A percentile compares a stretch with the other conserved stretches of the same genome.
Evolutionary conservation across 2,113 vertebrate species (phyloP).

Genomic region (Bufo gargarizans): DNA sequence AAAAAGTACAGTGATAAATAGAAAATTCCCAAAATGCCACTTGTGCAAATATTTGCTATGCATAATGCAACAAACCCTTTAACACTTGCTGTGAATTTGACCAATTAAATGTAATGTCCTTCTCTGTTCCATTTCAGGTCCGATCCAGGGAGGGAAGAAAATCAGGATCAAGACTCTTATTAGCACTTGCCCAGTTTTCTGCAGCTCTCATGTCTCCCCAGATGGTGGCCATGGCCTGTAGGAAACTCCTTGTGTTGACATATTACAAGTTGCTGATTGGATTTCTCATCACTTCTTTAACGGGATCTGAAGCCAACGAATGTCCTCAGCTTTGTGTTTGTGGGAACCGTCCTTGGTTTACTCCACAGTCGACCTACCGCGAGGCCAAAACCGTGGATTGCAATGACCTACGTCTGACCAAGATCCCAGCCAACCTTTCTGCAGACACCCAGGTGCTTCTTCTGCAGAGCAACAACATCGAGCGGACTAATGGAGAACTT

Average conservation of each 20-base stretch:
- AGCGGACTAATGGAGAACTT: slow-evolving; percentile 86
- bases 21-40: too few species aligned
- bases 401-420: slow-evolving; percentile 94
- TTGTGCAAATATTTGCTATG: too few species aligned
- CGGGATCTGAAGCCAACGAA: slow-evolving; percentile 80
- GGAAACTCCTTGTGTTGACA: slow-evolving; percentile 61
- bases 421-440: slow-evolving; percentile 92
- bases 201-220: slow-evolving; percentile 59
- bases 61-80: too few species aligned
- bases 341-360: slow-evolving; percentile 97
- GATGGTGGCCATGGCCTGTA: slow-evolving; percentile 79
- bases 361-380: slow-evolving; percentile 95
- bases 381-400: slow-evolving; percentile 97
- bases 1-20: too few species aligned
- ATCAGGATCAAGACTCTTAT: not conserved
- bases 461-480: slow-evolving; percentile 96
- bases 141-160: not conserved
- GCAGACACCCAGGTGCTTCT: slow-evolving; percentile 97
- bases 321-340: slow-evolving; percentile 97
- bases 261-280: slow-evolving; percentile 75
- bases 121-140: not conserved
- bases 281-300: slow-evolving; percentile 72
- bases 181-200: not conserved
- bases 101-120: not conserved
- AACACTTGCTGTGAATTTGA: not conserved